These are phyloP conservation scores for Oxycera nigricornis DNA, from an alignment of 2,888 invertebrate species.

Conservation along the genomic window DNA sequence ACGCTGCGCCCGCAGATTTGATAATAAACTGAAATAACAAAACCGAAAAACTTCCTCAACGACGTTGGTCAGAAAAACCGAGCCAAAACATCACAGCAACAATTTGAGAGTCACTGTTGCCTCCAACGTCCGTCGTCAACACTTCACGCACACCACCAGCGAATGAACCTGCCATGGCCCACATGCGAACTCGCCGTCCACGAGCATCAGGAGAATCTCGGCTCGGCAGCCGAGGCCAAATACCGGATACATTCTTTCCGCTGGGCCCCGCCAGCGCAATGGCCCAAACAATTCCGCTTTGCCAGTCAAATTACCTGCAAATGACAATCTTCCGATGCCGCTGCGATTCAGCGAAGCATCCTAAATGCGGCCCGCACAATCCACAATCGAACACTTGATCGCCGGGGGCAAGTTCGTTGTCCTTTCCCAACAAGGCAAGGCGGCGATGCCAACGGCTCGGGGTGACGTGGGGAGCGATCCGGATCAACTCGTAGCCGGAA, in stretches of 20 bases:
- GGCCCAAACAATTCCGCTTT: conserved; percentile 2
- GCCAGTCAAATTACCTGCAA: conserved; percentile 28
- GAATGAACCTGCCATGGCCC: conserved; percentile 41
- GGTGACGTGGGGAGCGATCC: conserved; percentile 19
- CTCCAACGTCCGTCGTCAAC: conserved; percentile 14
- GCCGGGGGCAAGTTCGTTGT: conserved; percentile 33
- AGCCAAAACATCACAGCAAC: too few relatives aligned
- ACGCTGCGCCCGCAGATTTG: too few relatives aligned
- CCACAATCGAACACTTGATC: conserved; percentile 25
- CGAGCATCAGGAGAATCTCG: conserved; percentile 37
- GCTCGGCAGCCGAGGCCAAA: conserved; percentile 18
- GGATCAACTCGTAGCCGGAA: background rate
- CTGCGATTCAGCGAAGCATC: conserved; percentile 25
- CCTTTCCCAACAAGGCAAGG: conserved; percentile 7
- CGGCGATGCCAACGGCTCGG: conserved; percentile 4
- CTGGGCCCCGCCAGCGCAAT: background rate
- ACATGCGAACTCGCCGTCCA: conserved; percentile 41
- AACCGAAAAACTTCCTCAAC: too few relatives aligned
- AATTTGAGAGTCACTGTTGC: conserved; percentile 10
- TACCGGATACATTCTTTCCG: conserved; percentile 2
- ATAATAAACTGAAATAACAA: too few relatives aligned
- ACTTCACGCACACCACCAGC: conserved; percentile 21
- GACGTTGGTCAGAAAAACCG: too few relatives aligned
- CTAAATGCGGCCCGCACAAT: background rate
- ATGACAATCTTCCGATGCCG: background rate